A percentile compares a stretch with the other conserved stretches of the same genome.
Evolutionary conservation across 1,140 invertebrate species (phyloP).

Genomic region (Scaptodrosophila lebanonensis): DNA sequence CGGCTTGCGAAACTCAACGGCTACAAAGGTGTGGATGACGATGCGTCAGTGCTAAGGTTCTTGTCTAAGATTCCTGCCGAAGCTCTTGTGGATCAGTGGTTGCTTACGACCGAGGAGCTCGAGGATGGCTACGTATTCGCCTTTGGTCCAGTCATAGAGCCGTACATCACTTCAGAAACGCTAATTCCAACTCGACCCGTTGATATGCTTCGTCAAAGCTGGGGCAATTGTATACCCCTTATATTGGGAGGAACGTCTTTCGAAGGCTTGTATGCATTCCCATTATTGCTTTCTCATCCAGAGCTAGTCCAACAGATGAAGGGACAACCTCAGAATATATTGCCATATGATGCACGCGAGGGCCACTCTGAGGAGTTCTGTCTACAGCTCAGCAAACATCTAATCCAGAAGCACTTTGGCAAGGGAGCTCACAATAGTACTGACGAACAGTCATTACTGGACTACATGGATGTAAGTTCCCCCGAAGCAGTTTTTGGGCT

Average conservation of each 20-base stretch:
- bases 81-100: slow-evolving; percentile 2
- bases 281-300: slow-evolving; percentile 3
- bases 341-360: slow-evolving; percentile 14
- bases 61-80: slow-evolving; percentile 27
- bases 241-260: slow-evolving; percentile 53
- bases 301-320: background rate
- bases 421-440: too few relatives aligned
- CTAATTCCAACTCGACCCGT: too few relatives aligned
- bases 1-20: slow-evolving; percentile 2
- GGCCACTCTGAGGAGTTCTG: too few relatives aligned
- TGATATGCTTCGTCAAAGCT: slow-evolving; percentile 41
- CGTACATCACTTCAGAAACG: too few relatives aligned
- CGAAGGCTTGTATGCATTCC: slow-evolving; percentile 39
- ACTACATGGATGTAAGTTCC: too few relatives aligned
- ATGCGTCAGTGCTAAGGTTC: slow-evolving; percentile 52
- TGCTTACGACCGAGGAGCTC: slow-evolving; percentile 15
- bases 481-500: too few relatives aligned
- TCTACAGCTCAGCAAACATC: too few relatives aligned
- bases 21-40: slow-evolving; percentile 39
- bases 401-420: too few relatives aligned
- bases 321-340: background rate
- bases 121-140: too few relatives aligned
- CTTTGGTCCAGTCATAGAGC: too few relatives aligned
- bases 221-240: slow-evolving; percentile 55
- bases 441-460: too few relatives aligned